These are phyloP conservation scores for Gastracanthus pulcherrimus DNA, from an alignment of 2,888 invertebrate genomes.

Conservation along the genomic window DNA sequence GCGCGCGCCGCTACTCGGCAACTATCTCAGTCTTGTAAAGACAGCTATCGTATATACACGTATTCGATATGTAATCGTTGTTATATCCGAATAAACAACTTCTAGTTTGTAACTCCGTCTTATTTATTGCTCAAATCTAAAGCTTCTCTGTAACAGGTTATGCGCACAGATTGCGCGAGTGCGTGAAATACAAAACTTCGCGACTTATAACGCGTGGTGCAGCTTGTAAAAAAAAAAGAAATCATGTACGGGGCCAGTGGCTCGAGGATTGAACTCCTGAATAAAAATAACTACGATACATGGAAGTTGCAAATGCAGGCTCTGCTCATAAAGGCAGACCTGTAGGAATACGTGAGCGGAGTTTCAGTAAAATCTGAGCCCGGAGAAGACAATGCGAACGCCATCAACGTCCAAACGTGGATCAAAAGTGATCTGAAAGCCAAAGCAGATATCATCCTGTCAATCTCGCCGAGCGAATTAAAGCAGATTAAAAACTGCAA, in stretches of 20 bases:
- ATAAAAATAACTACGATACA: conserved; percentile 20
- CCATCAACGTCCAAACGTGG: conserved; percentile 37
- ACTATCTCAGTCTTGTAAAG: too few species aligned
- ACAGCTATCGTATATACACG: too few species aligned
- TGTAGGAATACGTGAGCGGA: conserved; percentile 49
- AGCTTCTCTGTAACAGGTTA: too few species aligned
- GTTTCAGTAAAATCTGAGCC: background rate
- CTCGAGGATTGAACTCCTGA: background rate
- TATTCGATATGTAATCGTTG: too few species aligned
- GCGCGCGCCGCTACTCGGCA: too few species aligned
- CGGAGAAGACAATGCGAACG: background rate
- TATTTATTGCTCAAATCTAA: too few species aligned
- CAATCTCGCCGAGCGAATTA: conserved; percentile 50
- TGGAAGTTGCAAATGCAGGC: too few species aligned
- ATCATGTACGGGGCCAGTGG: background rate
- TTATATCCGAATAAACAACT: too few species aligned
- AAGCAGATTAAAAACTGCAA: too few species aligned
- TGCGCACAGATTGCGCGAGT: background rate
- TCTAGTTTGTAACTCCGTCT: too few species aligned
- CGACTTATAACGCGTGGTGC: background rate
- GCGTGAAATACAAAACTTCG: background rate
- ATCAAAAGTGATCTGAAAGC: conserved; percentile 52
- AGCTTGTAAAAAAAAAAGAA: background rate
- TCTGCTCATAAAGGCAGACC: conserved; percentile 35
- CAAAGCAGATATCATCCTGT: conserved; percentile 51